Evolutionary conservation across 2,797 vertebrate species (phyloP).

Genomic region (Chiloscyllium punctatum): DNA sequence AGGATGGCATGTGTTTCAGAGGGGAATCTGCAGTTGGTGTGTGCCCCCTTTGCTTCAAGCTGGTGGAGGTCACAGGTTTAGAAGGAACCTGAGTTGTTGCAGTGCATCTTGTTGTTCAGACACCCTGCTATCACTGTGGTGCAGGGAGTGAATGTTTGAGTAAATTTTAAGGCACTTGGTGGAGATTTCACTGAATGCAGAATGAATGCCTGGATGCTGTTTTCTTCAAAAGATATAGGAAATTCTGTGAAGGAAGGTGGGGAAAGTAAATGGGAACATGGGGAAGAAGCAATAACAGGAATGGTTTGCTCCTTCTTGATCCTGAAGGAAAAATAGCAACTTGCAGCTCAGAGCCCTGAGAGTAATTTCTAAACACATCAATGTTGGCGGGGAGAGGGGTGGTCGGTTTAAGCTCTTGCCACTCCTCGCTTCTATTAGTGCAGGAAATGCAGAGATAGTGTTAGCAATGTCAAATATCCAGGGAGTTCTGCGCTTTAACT

Average conservation of each 20-base stretch:
- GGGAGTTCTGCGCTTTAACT: neutral
- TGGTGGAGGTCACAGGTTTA: too few relatives aligned
- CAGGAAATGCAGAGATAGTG: neutral
- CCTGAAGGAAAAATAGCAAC: neutral
- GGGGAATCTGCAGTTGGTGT: too few relatives aligned
- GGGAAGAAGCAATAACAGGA: neutral
- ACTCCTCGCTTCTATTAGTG: neutral
- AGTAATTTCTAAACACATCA: neutral
- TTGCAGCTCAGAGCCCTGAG: neutral
- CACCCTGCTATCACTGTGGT: too few relatives aligned
- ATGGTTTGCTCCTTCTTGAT: neutral
- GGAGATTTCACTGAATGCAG: too few relatives aligned
- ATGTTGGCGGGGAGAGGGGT: neutral
- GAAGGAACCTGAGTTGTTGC: too few relatives aligned
- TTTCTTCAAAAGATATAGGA: neutral
- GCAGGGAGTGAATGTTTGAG: too few relatives aligned
- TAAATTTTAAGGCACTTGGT: too few relatives aligned
- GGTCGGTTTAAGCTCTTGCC: neutral
- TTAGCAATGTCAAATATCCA: neutral
- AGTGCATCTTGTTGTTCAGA: too few relatives aligned
- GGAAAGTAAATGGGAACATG: neutral
- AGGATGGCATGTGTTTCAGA: too few relatives aligned
- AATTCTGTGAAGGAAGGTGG: neutral
- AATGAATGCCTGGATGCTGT: neutral
- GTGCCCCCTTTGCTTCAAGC: too few relatives aligned